Percentiles rank a stretch among this genome's conserved stretches.
Evolutionary conservation across 2,113 vertebrate genomes (phyloP).

Genomic region (Pungitius pungitius): DNA sequence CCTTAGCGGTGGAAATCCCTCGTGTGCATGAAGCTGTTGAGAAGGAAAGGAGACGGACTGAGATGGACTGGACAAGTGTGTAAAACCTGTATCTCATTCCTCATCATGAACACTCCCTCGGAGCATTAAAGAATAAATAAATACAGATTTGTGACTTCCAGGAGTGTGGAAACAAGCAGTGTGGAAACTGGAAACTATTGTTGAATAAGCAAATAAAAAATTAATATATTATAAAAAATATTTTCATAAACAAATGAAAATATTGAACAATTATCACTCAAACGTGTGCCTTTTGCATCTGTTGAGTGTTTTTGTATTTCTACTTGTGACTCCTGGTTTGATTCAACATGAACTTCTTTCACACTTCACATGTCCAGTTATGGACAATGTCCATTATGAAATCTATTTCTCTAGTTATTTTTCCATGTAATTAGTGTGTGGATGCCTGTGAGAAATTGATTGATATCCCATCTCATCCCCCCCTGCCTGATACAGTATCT

Average conservation of each 20-base stretch:
- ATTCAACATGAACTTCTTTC: constrained; percentile 8
- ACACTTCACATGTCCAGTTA: constrained; percentile 1
- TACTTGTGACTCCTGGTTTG: background rate
- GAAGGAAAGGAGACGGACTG: background rate
- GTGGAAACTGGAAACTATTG: background rate
- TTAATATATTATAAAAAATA: too few relatives aligned
- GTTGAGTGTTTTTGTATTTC: background rate
- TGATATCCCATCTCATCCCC: constrained; percentile 5
- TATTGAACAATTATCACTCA: background rate
- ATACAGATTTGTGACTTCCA: constrained; percentile 15
- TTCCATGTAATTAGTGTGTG: constrained; percentile 1
- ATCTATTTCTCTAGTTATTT: constrained; percentile 12
- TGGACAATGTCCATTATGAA: constrained; percentile 14
- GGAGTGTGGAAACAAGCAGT: background rate
- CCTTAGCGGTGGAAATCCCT: background rate
- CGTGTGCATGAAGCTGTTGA: background rate
- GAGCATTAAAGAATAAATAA: constrained; percentile 4
- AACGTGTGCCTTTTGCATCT: background rate
- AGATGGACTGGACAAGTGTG: background rate
- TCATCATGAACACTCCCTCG: background rate
- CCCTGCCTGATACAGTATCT: constrained; percentile 52
- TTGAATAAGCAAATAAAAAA: too few relatives aligned
- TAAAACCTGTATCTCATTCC: background rate
- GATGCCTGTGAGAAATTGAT: constrained; percentile 1
- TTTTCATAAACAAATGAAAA: background rate